A percentile compares a stretch with the other conserved stretches of the same genome.
These are phyloP conservation scores for Ibidorhyncha struthersii DNA, from an alignment of 2,113 vertebrate species.

Conservation along the genomic window DNA sequence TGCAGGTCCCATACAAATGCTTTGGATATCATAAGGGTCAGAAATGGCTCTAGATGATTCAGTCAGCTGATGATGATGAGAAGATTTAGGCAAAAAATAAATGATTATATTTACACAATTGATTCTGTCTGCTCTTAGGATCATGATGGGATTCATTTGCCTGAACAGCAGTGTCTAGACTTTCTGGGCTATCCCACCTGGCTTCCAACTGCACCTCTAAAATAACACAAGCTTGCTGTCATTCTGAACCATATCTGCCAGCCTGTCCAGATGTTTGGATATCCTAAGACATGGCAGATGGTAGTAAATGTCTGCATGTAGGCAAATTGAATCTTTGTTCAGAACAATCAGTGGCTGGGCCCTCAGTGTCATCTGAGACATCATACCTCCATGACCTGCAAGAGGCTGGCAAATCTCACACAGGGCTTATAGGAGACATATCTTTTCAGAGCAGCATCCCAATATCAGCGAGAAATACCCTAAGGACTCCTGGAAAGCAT, in stretches of 20 bases:
- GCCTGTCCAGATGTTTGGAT: slow-evolving; percentile 1
- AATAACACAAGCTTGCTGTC: neutral
- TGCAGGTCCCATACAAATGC: neutral
- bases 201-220: neutral
- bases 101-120: neutral
- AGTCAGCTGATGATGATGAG: neutral
- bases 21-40: neutral
- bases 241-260: neutral
- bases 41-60: neutral
- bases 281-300: slow-evolving; percentile 24
- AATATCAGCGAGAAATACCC: neutral
- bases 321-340: slow-evolving; percentile 3
- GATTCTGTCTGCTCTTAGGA: neutral
- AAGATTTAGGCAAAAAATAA: neutral
- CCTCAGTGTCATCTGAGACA: neutral
- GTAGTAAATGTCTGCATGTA: neutral
- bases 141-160: neutral
- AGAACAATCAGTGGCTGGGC: neutral
- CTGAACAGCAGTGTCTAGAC: neutral
- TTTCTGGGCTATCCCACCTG: neutral
- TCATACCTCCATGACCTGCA: neutral
- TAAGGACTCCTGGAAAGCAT: neutral
- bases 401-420: neutral
- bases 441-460: neutral
- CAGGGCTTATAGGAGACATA: neutral